A percentile compares a stretch with the other conserved stretches of the same genome.
phyloP scores from a whole-genome alignment of 2,797 vertebrate species.

The Cryptoprocta ferox region DNA sequence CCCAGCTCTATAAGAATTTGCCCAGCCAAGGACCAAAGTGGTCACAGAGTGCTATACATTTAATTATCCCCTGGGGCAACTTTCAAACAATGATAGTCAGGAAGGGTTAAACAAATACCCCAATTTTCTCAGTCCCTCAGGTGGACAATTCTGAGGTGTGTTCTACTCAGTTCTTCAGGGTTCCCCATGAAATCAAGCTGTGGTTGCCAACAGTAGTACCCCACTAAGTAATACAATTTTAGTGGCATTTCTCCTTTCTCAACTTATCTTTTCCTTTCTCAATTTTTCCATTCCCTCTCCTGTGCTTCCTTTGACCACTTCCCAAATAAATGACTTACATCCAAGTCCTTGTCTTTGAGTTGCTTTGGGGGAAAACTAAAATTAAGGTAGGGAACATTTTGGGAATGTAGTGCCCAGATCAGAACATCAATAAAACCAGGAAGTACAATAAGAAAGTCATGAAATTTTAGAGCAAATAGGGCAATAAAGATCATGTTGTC shows the following conservation, averaged over 20 bases:
- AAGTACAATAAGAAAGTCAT: neutral
- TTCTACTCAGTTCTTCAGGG: neutral
- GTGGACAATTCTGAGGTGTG: neutral
- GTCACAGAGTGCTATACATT: neutral
- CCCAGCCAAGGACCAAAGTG: neutral
- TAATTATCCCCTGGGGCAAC: neutral
- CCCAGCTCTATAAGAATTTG: neutral
- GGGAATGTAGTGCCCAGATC: neutral
- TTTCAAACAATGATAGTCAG: neutral
- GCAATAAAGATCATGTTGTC: neutral
- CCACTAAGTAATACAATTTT: neutral
- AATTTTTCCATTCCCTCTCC: neutral
- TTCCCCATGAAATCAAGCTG: neutral
- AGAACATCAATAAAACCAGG: neutral
- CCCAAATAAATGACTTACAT: neutral
- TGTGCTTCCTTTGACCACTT: neutral
- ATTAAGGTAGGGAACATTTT: neutral
- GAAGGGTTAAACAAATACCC: neutral
- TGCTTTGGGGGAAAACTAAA: constrained; percentile 16
- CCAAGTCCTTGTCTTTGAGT: neutral
- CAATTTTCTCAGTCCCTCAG: no score
- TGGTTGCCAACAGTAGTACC: no score
- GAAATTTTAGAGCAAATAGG: neutral
- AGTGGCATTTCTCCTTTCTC: neutral
- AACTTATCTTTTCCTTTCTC: neutral